A percentile compares a stretch with the other conserved stretches of the same genome.
Evolutionary conservation across 37 sponge, comb jelly and placozoan species (phyloP).

Genomic region (Dysidea cf. avara): DNA sequence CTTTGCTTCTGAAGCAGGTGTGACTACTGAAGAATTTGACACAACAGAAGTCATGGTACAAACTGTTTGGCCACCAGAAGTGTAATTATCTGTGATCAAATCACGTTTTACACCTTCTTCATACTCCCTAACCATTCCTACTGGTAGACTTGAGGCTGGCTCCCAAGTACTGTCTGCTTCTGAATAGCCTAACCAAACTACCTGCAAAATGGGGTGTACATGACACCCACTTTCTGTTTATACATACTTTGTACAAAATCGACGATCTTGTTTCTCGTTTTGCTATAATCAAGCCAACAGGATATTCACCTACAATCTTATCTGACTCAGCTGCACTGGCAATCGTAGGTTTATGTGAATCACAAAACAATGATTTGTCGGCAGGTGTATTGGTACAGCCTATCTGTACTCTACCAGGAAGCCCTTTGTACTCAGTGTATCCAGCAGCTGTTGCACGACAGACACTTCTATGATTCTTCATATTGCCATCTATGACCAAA

Average conservation of each 20-base stretch:
- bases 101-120: constrained; percentile 2
- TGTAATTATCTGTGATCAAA: not conserved
- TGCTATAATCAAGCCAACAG: too few relatives aligned
- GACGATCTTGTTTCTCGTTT: too few relatives aligned
- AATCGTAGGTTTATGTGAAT: constrained; percentile 10
- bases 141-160: constrained; percentile 15
- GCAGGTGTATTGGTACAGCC: constrained; percentile 34
- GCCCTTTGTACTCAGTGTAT: constrained; percentile 21
- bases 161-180: constrained; percentile 15
- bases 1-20: too few relatives aligned
- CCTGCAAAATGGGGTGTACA: too few relatives aligned
- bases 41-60: not conserved
- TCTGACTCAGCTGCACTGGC: too few relatives aligned
- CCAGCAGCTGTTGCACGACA: constrained; percentile 15
- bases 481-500: constrained; percentile 35
- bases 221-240: too few relatives aligned
- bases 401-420: constrained; percentile 26
- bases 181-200: constrained; percentile 24
- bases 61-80: constrained; percentile 15
- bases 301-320: too few relatives aligned
- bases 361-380: constrained; percentile 11
- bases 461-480: constrained; percentile 25
- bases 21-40: too few relatives aligned
- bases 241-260: too few relatives aligned
- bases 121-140: constrained; percentile 1